Percentiles rank a stretch among this genome's conserved stretches.
Evolutionary conservation across 2,888 invertebrate species (phyloP).

Genomic region (Drosophila mimetica): DNA sequence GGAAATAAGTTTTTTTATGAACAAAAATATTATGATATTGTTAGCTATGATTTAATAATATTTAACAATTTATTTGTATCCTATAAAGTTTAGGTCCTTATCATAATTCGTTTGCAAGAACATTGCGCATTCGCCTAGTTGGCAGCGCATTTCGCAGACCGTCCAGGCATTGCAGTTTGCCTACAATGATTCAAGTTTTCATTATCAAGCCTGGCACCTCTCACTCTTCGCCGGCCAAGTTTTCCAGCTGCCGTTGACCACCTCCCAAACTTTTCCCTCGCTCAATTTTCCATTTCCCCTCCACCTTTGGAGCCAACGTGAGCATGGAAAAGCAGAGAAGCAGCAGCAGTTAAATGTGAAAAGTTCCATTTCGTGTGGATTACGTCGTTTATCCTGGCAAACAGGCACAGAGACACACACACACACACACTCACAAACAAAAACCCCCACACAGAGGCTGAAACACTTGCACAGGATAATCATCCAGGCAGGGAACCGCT

Average conservation of each 20-base stretch:
- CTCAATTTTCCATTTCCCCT: constrained; percentile 8
- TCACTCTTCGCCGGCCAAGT: constrained; percentile 33
- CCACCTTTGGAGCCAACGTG: constrained; percentile 15
- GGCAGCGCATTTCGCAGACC: background rate
- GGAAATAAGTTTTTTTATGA: too few relatives aligned
- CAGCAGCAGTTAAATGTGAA: constrained; percentile 74
- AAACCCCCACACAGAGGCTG: constrained; percentile 15
- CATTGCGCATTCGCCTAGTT: constrained; percentile 23
- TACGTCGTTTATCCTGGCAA: constrained; percentile 78
- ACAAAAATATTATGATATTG: too few relatives aligned
- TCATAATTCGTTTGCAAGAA: background rate
- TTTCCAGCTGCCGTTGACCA: constrained; percentile 11
- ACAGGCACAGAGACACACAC: constrained; percentile 52
- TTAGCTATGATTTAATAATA: too few relatives aligned
- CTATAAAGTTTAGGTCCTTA: too few relatives aligned
- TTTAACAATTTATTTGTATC: too few relatives aligned
- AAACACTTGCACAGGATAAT: constrained; percentile 51
- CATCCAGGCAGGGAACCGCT: constrained; percentile 51
- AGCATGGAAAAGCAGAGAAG: constrained; percentile 4
- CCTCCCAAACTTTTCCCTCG: constrained; percentile 6
- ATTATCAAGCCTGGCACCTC: constrained; percentile 63
- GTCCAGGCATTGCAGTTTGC: constrained; percentile 53
- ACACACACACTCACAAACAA: constrained; percentile 2
- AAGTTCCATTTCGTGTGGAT: constrained; percentile 78
- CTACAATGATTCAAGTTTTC: constrained; percentile 78